Conservation (phyloP, 2,113 vertebrate species). For the Poeciliopsis prolifica region DNA sequence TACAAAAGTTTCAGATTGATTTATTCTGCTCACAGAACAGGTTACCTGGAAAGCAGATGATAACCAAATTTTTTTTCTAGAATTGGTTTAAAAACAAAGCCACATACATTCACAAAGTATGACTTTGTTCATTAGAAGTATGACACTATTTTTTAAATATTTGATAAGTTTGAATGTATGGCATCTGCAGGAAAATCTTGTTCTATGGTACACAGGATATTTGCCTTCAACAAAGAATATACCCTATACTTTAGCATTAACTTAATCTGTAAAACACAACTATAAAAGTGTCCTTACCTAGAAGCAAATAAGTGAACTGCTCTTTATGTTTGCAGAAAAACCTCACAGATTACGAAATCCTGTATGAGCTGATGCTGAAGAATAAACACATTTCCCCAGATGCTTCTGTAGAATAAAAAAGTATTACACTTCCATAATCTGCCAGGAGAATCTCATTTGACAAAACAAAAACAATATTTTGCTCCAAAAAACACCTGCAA, state of each 20-base stretch:
- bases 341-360: not conserved
- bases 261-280: not conserved
- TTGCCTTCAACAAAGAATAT: not conserved
- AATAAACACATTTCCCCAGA: not conserved
- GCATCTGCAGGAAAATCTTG: not conserved
- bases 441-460: not conserved
- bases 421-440: not conserved
- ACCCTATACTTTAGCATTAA: not conserved
- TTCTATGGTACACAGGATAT: no score
- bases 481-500: not conserved
- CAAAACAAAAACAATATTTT: not conserved
- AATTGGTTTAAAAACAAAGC: slow-evolving; percentile 3
- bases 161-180: not conserved
- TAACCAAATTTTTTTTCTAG: slow-evolving; percentile 7
- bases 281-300: not conserved
- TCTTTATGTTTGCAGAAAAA: not conserved
- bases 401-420: not conserved
- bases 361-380: not conserved
- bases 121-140: not conserved
- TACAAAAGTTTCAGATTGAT: slow-evolving; percentile 29
- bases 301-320: not conserved
- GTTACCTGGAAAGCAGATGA: not conserved
- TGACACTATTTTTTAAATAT: not conserved
- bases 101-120: no score
- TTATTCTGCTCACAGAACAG: not conserved